Percentiles rank a stretch among this genome's conserved stretches.
Evolutionary conservation across 2,113 vertebrate species (phyloP).

Genomic region (Saccopteryx leptura): DNA sequence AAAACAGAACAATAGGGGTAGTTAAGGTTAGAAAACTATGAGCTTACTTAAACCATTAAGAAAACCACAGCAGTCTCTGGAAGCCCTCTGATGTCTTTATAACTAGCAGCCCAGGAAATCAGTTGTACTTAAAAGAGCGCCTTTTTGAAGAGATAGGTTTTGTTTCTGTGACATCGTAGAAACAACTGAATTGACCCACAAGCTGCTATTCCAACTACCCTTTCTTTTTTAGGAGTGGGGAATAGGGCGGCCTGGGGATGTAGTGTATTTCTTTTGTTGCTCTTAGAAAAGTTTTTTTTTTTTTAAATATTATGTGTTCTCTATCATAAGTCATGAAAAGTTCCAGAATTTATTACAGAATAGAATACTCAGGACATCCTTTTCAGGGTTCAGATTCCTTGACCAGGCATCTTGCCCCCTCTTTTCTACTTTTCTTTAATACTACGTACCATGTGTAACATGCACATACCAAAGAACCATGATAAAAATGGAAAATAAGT

Average conservation of each 20-base stretch:
- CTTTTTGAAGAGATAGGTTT: constrained; percentile 22
- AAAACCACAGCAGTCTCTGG: background rate
- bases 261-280: background rate
- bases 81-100: background rate
- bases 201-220: background rate
- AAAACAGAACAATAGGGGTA: background rate
- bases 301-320: constrained; percentile 5
- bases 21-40: background rate
- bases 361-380: background rate
- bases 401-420: background rate
- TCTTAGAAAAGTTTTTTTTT: background rate
- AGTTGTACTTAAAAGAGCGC: background rate
- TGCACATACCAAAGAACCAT: constrained; percentile 9
- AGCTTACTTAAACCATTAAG: background rate
- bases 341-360: background rate
- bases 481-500: background rate
- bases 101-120: background rate
- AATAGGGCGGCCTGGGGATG: background rate
- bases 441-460: constrained; percentile 40
- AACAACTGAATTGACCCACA: background rate
- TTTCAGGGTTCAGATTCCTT: background rate
- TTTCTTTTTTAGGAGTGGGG: background rate
- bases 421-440: constrained; percentile 11
- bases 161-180: constrained; percentile 15
- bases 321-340: background rate